Evolutionary conservation across 92 coral and sea anemone genomes (phyloP), one percentile per base, ranked within the genome.

Genomic region (Epizoanthus rinbou): DNA sequence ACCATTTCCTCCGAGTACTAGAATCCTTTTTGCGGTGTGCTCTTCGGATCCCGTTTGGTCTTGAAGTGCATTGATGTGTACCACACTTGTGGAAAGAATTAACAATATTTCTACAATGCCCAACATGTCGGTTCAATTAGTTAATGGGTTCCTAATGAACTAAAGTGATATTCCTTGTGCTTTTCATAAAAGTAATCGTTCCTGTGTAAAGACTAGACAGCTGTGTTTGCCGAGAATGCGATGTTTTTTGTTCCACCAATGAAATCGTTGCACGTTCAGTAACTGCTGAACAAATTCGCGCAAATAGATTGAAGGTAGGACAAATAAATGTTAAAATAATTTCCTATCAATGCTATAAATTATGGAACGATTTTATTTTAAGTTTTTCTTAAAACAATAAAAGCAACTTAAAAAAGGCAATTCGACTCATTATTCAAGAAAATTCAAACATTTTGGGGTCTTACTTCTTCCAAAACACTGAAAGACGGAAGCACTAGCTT

Each of bases 1-100:
- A 4, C 99, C 99, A 53, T 97, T 97, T 23, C 99, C 99, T 37
- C 99, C 99, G 83, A 97, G 93, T 10, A 97, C 91, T 28, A 97
- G 92, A 65, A 94, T 81, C 11, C 87, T 87, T 57, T 89, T 89
- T n/a, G 73, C 60, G 24, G 15, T 59, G 23, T 28, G 57, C 50
- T 22, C 56, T 23, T 54, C 57, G 43, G 39, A 1, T 43, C 64
- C 70, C 56, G 15, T 52, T 62, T 65, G 62, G 64, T 69, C 81
- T 76, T 62, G 52, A 28, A 58, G 66, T 24, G 67, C 86, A 53
- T 25, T 39, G 24, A 63, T 41, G 56, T 75, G 41, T 81, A 81
- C 8, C 1, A 57, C 84, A 11, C 41, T 43, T 43, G 73, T 35
- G 3, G 69, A 57, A 41, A 76, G 25, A 65, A 72, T 13, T 17